Evolutionary conservation across 92 coral and sea anemone genomes (phyloP).

Genomic region (Hydrozoanthus gracilis): DNA sequence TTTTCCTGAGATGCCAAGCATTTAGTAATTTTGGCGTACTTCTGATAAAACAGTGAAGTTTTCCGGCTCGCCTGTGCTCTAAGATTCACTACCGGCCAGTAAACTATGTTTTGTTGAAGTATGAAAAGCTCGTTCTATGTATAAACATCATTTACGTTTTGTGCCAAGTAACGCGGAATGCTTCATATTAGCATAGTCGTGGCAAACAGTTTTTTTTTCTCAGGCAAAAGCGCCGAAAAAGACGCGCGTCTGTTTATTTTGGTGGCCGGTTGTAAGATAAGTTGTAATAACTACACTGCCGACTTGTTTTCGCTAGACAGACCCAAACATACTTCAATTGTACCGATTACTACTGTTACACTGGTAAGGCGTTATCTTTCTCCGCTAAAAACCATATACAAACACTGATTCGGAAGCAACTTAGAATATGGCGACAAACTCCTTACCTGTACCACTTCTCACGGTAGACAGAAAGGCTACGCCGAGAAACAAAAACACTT

Average conservation of each 20-base stretch:
- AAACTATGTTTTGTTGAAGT: neutral
- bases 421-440: neutral
- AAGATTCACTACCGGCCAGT: neutral
- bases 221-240: neutral
- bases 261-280: neutral
- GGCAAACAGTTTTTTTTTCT: neutral
- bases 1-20: neutral
- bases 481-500: slow-evolving; percentile 4
- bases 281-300: neutral
- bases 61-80: neutral
- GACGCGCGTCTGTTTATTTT: neutral
- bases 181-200: neutral
- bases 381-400: neutral
- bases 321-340: slow-evolving; percentile 15
- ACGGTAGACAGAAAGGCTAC: slow-evolving; percentile 10
- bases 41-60: neutral
- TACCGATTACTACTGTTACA: slow-evolving; percentile 9
- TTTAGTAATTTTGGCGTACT: neutral
- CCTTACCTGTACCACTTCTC: slow-evolving; percentile 19
- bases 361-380: neutral
- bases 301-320: slow-evolving; percentile 37
- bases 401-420: neutral
- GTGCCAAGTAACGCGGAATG: neutral
- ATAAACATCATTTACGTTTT: neutral
- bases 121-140: neutral